Evolutionary conservation across 2,797 vertebrate genomes (phyloP), one percentile per base, ranked within the genome.

Genomic region (Fistularia tabacaria): DNA sequence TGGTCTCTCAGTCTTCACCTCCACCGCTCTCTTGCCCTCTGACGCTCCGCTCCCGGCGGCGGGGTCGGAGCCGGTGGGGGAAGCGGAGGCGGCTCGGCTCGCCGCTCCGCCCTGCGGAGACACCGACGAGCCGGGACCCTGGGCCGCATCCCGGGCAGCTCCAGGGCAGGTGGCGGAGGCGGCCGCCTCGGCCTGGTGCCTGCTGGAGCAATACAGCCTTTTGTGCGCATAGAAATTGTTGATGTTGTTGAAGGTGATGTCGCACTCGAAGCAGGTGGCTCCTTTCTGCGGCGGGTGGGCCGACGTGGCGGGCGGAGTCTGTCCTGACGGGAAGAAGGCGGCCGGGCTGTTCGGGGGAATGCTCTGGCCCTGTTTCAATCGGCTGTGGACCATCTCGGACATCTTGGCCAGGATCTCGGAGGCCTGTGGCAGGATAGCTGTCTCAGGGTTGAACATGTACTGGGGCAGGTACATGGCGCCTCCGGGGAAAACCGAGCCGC

Each of bases 191-290:
- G 90, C 79, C 5, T 92, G 85, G 59, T 92, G 96, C 50, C 97
- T 88, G 65, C 96, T 95, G 4, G 96, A 98, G 83, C 96, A 98
- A 84, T 98, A 99, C 9, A 98, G 92, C 60, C 94, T 92, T 79
- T 98, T 99, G 81, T 99, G 97, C 73, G 92, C 97, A 14, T 97
- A 98, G 83, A 92, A 99, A 84, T 99, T 99, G 88, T 95, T 98
- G 74, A 98, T 93, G 84, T 98, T 97, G 84, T 95, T 98, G 84
- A 98, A 99, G 37, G 93, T 99, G 85, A 99, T 99, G 65, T 98
- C 95, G 3, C 97, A 99, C 86, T 97, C 95, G 0, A 96, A 98
- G 90, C 97, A 99, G 1, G 93, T 97, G 52, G 96, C 94, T 3
- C 97, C 96, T 73, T 95, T 95, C 58, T 89, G 92, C 46, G 91